Percentiles rank a stretch among this genome's conserved stretches.
Conservation (phyloP, 1,140 invertebrate species). For the Pachypeltis micranthus region DNA sequence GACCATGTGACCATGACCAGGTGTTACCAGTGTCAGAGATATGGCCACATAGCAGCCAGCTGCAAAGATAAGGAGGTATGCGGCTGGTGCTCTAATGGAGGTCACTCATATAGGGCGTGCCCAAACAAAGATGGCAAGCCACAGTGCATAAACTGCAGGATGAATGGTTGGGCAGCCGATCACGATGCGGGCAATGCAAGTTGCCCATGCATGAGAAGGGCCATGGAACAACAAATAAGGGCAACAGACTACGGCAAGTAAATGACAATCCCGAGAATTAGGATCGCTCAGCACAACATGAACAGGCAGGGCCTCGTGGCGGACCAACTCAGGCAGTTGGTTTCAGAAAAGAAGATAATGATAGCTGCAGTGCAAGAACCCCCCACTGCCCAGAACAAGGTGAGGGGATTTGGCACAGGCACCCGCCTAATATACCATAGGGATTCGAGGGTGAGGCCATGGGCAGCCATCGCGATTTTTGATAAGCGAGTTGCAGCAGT, state of each 20-base stretch:
- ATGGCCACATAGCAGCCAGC: not conserved
- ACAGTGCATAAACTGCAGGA: not conserved
- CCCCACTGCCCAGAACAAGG: not conserved
- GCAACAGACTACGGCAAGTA: not conserved
- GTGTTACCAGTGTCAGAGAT: not conserved
- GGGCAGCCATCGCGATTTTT: not conserved
- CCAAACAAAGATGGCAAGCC: not conserved
- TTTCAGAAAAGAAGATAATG: not conserved
- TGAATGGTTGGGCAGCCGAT: not conserved
- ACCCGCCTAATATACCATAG: not conserved
- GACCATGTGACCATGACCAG: too few relatives aligned
- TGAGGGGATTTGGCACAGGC: not conserved
- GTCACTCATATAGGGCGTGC: not conserved
- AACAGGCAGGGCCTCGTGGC: not conserved
- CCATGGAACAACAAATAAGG: not conserved
- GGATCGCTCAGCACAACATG: not conserved
- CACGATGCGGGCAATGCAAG: not conserved
- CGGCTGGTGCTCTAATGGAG: not conserved
- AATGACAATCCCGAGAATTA: not conserved
- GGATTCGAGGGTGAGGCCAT: not conserved
- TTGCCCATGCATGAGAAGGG: not conserved
- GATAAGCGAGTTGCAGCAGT: not conserved
- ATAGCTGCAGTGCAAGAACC: not conserved
- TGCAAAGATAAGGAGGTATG: not conserved
- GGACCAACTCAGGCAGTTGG: not conserved